Percentiles rank a stretch among this genome's conserved stretches.
Evolutionary conservation across 2,888 invertebrate genomes (phyloP).

Genomic region (Halictus quadricinctus): DNA sequence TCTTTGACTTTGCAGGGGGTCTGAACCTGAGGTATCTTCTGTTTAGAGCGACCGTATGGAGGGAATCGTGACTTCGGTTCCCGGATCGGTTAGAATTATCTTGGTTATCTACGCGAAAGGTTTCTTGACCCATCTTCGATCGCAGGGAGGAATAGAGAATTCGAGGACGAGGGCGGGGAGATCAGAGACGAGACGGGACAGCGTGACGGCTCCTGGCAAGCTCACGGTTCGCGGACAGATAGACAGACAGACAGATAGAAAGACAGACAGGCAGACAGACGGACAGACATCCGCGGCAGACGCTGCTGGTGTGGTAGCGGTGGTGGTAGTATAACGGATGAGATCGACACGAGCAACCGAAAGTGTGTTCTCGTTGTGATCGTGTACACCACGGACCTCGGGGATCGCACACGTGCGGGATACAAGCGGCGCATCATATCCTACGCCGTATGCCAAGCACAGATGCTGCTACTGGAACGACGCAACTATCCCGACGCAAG

Average conservation of each 20-base stretch:
- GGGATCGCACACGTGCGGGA: constrained; percentile 71
- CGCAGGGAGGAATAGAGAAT: neutral
- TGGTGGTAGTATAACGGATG: constrained; percentile 22
- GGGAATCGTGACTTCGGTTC: neutral
- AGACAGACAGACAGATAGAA: constrained; percentile 61
- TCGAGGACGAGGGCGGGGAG: constrained; percentile 9
- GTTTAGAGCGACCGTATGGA: neutral
- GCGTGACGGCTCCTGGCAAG: constrained; percentile 82
- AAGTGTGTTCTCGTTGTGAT: constrained; percentile 43
- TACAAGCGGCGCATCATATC: constrained; percentile 53
- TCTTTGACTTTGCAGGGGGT: neutral
- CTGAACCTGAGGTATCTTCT: neutral
- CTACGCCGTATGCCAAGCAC: constrained; percentile 72
- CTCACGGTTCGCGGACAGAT: constrained; percentile 72
- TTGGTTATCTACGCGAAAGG: neutral
- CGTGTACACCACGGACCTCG: constrained; percentile 46
- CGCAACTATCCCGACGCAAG: constrained; percentile 69
- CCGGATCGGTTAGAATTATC: neutral
- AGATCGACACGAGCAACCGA: constrained; percentile 46
- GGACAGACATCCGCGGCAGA: constrained; percentile 63
- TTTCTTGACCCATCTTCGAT: neutral
- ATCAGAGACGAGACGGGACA: constrained; percentile 81
- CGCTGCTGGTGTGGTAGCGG: constrained; percentile 27
- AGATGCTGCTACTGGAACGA: constrained; percentile 68
- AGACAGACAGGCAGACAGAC: constrained; percentile 52